Evolutionary conservation across 2,113 vertebrate genomes (phyloP).

Genomic region (Apteryx owenii): DNA sequence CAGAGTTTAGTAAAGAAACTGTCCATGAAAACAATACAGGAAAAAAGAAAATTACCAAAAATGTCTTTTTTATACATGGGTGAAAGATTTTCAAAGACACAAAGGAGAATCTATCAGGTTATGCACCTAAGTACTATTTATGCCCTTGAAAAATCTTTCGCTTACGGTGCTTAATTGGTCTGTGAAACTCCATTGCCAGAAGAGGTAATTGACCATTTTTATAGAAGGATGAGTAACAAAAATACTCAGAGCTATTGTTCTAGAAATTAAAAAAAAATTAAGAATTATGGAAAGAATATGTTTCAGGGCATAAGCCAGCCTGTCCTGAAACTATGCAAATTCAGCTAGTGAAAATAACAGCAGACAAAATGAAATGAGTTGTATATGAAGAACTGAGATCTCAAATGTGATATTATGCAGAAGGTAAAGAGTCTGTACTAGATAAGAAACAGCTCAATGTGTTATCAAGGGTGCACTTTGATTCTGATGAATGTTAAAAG

Average conservation of each 20-base stretch:
- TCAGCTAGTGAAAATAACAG: slow-evolving; percentile 38
- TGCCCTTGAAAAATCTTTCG: slow-evolving; percentile 29
- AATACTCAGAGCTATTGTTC: slow-evolving; percentile 22
- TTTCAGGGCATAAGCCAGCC: slow-evolving; percentile 45
- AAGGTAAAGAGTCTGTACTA: slow-evolving; percentile 61
- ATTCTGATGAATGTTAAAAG: slow-evolving; percentile 74
- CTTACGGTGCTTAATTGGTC: slow-evolving; percentile 25
- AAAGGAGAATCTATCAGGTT: not conserved
- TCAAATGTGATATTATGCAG: slow-evolving; percentile 65
- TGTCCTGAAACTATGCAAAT: slow-evolving; percentile 47
- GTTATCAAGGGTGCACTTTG: slow-evolving; percentile 70
- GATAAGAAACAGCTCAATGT: slow-evolving; percentile 62
- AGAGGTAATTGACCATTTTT: slow-evolving; percentile 49
- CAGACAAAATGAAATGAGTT: slow-evolving; percentile 54
- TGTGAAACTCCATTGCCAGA: not conserved
- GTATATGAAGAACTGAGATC: slow-evolving; percentile 47
- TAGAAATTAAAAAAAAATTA: not conserved
- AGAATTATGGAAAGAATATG: slow-evolving; percentile 46
- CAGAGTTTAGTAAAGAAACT: not conserved
- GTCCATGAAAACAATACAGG: slow-evolving; percentile 1
- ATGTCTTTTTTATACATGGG: accelerated
- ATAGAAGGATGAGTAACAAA: slow-evolving; percentile 19
- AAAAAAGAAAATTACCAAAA: not conserved
- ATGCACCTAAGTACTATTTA: not conserved
- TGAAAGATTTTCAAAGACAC: not conserved